phyloP scores from a whole-genome alignment of 2,797 vertebrate species.

The Nasua narica region DNA sequence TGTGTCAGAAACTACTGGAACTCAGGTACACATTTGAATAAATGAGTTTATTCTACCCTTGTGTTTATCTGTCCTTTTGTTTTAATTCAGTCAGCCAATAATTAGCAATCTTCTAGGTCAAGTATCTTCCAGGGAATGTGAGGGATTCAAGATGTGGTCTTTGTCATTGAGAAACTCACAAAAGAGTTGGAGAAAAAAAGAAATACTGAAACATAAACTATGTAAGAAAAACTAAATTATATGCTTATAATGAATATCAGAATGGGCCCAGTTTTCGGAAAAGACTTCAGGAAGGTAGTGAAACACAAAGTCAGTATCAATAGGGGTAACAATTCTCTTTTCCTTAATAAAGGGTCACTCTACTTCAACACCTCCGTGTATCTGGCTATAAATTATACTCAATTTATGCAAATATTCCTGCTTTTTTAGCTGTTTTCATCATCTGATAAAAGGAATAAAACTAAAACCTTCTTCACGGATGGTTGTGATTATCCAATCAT shows the following conservation, averaged over 20 bases:
- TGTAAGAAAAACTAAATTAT: neutral
- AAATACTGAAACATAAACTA: neutral
- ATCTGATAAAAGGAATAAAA: neutral
- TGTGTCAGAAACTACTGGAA: neutral
- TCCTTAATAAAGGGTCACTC: neutral
- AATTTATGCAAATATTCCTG: neutral
- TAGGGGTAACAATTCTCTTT: neutral
- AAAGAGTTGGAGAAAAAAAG: neutral
- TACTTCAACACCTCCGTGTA: neutral
- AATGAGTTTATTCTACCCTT: neutral
- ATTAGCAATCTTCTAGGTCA: neutral
- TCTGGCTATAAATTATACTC: neutral
- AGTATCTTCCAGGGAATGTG: neutral
- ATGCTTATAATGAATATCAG: neutral
- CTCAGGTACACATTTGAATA: neutral
- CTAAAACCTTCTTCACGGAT: neutral
- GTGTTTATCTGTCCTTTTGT: neutral
- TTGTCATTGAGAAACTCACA: neutral
- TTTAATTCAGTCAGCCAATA: neutral
- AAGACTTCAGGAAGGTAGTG: neutral
- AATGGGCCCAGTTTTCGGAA: neutral
- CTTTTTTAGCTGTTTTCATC: neutral
- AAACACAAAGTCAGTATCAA: neutral
- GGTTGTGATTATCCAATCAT: neutral
- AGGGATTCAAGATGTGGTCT: neutral